A percentile compares a stretch with the other conserved stretches of the same genome.
Evolutionary conservation across 2,113 vertebrate species (phyloP).

Genomic region (Nothobranchius furzeri): DNA sequence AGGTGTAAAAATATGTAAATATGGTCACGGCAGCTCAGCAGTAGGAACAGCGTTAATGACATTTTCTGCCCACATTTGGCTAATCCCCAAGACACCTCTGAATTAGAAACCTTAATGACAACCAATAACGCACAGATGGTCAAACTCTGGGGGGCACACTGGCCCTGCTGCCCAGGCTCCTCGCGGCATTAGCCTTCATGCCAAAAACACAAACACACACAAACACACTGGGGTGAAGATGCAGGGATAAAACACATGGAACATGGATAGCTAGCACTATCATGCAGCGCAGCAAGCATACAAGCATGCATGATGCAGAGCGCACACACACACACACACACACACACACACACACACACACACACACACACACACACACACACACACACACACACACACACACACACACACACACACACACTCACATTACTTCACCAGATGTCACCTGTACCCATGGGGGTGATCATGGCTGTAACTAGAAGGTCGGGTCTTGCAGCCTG

Average conservation of each 20-base stretch:
- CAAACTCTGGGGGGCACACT: slow-evolving; percentile 77
- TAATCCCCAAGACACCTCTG: slow-evolving; percentile 80
- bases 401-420: slow-evolving; percentile 6
- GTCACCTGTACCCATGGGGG: slow-evolving; percentile 70
- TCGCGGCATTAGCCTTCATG: slow-evolving; percentile 64
- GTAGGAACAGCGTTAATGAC: slow-evolving; percentile 74
- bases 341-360: too few species aligned
- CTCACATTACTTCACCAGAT: slow-evolving; percentile 71
- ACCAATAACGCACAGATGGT: slow-evolving; percentile 83
- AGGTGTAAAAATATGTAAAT: slow-evolving; percentile 84
- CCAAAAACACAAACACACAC: slow-evolving; percentile 52
- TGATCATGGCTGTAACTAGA: slow-evolving; percentile 73
- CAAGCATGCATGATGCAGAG: slow-evolving; percentile 29
- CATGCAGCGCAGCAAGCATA: slow-evolving; percentile 31
- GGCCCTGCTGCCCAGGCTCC: slow-evolving; percentile 69
- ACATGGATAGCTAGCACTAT: slow-evolving; percentile 2
- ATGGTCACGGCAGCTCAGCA: slow-evolving; percentile 73
- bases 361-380: too few species aligned
- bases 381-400: neutral
- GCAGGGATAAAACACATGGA: slow-evolving; percentile 39
- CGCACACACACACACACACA: neutral
- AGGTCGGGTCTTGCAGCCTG: slow-evolving; percentile 76
- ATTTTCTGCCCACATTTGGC: slow-evolving; percentile 81
- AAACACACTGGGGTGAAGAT: neutral
- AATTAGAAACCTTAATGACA: slow-evolving; percentile 86